Percentiles rank a stretch among this genome's conserved stretches.
Evolutionary conservation across 2,888 invertebrate genomes (phyloP).

Genomic region (Drosophila greeni): DNA sequence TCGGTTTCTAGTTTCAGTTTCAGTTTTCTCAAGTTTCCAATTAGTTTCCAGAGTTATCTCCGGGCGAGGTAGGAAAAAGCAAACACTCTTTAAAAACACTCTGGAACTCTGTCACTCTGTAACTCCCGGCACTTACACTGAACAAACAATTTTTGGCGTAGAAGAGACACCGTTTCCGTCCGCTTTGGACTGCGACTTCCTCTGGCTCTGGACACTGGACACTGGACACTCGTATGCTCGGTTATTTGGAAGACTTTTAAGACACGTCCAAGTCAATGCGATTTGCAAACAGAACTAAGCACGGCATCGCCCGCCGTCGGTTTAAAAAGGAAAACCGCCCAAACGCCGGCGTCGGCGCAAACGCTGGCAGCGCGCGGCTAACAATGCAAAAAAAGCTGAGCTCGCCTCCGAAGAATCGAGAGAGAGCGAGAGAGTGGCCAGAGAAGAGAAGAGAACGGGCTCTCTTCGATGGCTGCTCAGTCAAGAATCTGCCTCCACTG

Average conservation of each 20-base stretch:
- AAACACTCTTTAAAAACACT: slow-evolving; percentile 7
- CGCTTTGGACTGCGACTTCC: slow-evolving; percentile 2
- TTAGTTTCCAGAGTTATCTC: slow-evolving; percentile 11
- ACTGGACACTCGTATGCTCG: not conserved
- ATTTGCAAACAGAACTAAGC: slow-evolving; percentile 76
- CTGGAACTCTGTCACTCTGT: not conserved
- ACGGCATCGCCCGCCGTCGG: slow-evolving; percentile 54
- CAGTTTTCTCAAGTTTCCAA: slow-evolving; percentile 28
- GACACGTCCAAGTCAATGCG: slow-evolving; percentile 72
- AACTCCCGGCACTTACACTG: slow-evolving; percentile 29
- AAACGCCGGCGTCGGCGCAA: slow-evolving; percentile 45
- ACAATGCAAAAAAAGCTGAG: slow-evolving; percentile 39
- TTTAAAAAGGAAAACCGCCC: slow-evolving; percentile 67
- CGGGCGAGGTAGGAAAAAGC: slow-evolving; percentile 15
- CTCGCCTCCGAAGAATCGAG: slow-evolving; percentile 24
- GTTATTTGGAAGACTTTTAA: slow-evolving; percentile 7
- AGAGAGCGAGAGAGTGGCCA: slow-evolving; percentile 21
- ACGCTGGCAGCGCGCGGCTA: slow-evolving; percentile 25
- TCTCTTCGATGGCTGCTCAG: slow-evolving; percentile 22
- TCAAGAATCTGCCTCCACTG: not conserved
- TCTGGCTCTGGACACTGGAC: not conserved
- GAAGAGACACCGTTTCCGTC: slow-evolving; percentile 16
- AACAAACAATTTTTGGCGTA: slow-evolving; percentile 13
- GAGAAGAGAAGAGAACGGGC: slow-evolving; percentile 7
- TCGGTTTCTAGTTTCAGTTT: slow-evolving; percentile 3